Conservation (phyloP, 2,797 vertebrate genomes). For the Luscinia megarhynchos region DNA sequence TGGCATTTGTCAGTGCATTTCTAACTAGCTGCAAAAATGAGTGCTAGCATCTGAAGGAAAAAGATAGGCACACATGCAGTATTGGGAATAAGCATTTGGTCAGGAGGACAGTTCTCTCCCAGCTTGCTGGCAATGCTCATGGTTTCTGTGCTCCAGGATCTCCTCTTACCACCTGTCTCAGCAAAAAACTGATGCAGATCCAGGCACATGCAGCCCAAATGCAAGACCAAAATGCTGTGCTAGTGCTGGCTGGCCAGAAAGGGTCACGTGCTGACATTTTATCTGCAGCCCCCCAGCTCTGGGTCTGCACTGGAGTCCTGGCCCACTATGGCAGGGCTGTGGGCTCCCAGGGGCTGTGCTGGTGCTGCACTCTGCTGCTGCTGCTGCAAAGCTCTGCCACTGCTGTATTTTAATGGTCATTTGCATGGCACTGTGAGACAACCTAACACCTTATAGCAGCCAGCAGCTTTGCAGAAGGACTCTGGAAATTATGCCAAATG, state of each 20-base stretch:
- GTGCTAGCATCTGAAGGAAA: neutral
- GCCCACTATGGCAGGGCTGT: neutral
- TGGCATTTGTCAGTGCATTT: slow-evolving; percentile 26
- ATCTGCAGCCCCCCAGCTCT: neutral
- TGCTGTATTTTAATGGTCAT: neutral
- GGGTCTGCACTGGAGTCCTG: neutral
- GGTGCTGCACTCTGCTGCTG: neutral
- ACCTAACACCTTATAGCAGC: neutral
- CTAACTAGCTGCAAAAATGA: slow-evolving; percentile 8
- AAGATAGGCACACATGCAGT: neutral
- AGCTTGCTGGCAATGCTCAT: neutral
- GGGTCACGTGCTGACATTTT: fast-evolving
- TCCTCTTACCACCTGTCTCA: neutral
- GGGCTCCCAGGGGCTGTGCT: neutral
- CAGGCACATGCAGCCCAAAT: neutral
- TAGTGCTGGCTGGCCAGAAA: neutral
- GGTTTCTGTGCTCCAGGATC: neutral
- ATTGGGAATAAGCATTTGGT: neutral
- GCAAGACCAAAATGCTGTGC: neutral
- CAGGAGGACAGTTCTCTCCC: neutral
- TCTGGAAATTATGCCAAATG: neutral
- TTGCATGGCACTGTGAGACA: neutral
- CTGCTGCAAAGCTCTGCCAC: neutral
- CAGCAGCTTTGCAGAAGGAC: neutral
- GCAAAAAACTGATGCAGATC: neutral